phyloP scores from a whole-genome alignment of 2,888 invertebrate species.

The Phragmatobia fuliginosa region DNA sequence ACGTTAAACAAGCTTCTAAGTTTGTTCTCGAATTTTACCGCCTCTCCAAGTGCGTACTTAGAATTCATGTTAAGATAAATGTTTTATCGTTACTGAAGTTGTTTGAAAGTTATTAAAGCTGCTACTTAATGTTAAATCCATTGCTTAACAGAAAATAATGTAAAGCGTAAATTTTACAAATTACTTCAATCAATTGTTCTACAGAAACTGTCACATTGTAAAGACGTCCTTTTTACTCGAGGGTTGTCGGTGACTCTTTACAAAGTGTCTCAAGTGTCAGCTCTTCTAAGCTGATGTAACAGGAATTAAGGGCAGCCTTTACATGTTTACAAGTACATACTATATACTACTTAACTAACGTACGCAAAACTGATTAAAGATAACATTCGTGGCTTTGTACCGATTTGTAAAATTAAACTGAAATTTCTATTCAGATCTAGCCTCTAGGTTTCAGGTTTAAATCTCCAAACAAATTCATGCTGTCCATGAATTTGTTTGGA shows the following conservation, averaged over 20 bases:
- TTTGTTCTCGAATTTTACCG: neutral
- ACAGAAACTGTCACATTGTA: neutral
- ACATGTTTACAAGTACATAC: neutral
- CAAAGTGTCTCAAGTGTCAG: constrained; percentile 8
- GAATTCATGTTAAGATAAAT: neutral
- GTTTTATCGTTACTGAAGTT: neutral
- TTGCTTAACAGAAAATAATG: neutral
- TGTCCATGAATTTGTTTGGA: too few species aligned
- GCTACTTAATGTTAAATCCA: neutral
- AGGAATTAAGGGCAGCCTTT: neutral
- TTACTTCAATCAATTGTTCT: constrained; percentile 13
- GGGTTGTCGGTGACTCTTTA: constrained; percentile 16
- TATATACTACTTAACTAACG: neutral
- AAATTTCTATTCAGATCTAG: neutral
- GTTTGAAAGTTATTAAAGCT: neutral
- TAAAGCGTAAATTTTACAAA: neutral
- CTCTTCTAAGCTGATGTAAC: constrained; percentile 21
- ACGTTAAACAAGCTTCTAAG: neutral
- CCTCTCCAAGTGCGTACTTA: neutral
- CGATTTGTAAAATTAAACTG: neutral
- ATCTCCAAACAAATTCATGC: neutral
- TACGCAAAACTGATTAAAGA: neutral
- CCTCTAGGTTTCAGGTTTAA: neutral
- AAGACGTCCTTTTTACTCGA: constrained; percentile 19
- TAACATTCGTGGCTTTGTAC: too few species aligned